These are phyloP conservation scores for Meloidogyne floridensis DNA, from an alignment of 1,140 invertebrate genomes.

Conservation along the genomic window DNA sequence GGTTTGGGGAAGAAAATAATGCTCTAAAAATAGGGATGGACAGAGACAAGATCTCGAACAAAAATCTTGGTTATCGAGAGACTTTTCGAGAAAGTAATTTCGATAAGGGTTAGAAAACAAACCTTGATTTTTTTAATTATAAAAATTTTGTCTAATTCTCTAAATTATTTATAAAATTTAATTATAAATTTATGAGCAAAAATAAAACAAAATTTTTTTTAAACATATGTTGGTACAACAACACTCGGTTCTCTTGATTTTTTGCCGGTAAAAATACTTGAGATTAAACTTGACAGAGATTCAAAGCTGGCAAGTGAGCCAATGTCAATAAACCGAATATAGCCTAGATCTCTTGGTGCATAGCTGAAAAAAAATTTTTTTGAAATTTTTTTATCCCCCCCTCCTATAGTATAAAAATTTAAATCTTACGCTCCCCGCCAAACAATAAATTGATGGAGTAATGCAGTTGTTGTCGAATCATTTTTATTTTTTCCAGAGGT, in stretches of 20 bases:
- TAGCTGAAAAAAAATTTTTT: constrained; percentile 28
- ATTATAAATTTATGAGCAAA: background rate
- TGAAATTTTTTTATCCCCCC: background rate
- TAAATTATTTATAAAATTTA: background rate
- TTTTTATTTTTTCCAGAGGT: constrained; percentile 29
- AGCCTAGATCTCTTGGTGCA: constrained; percentile 55
- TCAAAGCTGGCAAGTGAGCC: constrained; percentile 49
- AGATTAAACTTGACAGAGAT: constrained; percentile 48
- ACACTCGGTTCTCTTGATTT: constrained; percentile 43
- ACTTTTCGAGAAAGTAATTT: too few relatives aligned
- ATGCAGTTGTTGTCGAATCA: constrained; percentile 47
- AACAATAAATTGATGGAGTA: constrained; percentile 5
- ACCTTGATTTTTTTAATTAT: too few relatives aligned
- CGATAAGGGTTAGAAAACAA: too few relatives aligned
- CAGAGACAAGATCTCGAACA: too few relatives aligned
- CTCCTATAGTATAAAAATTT: too few relatives aligned
- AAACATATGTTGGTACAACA: constrained; percentile 7
- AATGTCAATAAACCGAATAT: constrained; percentile 60
- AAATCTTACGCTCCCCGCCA: constrained; percentile 31
- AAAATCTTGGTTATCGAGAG: too few relatives aligned
- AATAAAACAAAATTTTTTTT: background rate
- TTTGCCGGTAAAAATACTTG: constrained; percentile 41
- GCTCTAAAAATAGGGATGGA: too few relatives aligned
- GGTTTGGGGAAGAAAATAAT: too few relatives aligned
- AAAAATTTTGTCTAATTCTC: too few relatives aligned